phyloP scores from a whole-genome alignment of 2,113 vertebrate species.

The Periophthalmodon schlosseri region DNA sequence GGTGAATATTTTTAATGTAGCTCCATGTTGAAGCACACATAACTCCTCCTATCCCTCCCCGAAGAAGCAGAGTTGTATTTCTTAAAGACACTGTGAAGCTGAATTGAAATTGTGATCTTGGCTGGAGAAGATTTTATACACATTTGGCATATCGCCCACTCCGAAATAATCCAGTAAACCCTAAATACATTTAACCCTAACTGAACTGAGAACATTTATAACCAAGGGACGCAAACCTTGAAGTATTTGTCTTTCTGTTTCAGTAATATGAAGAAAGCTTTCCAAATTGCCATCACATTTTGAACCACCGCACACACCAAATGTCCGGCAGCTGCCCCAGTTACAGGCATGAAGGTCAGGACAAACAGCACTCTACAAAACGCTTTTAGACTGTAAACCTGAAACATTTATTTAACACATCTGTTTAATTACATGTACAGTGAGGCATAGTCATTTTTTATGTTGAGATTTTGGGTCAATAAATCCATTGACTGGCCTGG shows the following conservation, averaged over 20 bases:
- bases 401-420: background rate
- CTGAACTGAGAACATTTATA: background rate
- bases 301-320: background rate
- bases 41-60: too few relatives aligned
- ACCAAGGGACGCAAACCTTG: background rate
- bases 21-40: too few relatives aligned
- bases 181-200: background rate
- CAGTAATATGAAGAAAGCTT: background rate
- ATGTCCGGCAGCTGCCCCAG: background rate
- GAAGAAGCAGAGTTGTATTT: too few relatives aligned
- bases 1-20: too few relatives aligned
- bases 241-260: background rate
- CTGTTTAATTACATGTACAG: slow-evolving; percentile 1
- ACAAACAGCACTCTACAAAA: background rate
- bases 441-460: background rate
- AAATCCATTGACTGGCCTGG: background rate
- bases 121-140: too few relatives aligned
- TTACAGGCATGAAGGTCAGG: slow-evolving; percentile 9
- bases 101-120: too few relatives aligned
- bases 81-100: too few relatives aligned
- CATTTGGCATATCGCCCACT: too few relatives aligned
- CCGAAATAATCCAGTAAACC: too few relatives aligned
- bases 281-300: background rate
- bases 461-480: background rate
- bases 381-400: slow-evolving; percentile 1